phyloP scores from a whole-genome alignment of 2,113 vertebrate genomes.

The Otolemur garnettii region DNA sequence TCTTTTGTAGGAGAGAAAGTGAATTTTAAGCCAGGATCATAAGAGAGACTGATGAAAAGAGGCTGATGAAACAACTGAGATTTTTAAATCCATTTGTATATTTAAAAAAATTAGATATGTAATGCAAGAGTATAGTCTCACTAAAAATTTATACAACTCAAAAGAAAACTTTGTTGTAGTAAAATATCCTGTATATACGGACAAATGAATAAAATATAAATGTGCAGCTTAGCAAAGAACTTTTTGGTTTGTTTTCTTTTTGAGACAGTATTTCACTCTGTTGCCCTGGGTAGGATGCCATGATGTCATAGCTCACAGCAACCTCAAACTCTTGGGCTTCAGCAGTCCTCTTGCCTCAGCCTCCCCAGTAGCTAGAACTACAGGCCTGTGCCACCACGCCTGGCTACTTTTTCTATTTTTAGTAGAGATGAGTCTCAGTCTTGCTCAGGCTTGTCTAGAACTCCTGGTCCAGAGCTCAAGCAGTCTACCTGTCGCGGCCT shows the following conservation, averaged over 20 bases:
- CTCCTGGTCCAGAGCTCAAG: too few relatives aligned
- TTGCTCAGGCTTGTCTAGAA: too few relatives aligned
- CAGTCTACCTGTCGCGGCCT: too few relatives aligned
- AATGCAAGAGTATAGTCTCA: not conserved
- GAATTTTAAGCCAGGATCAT: not conserved
- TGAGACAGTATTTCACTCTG: not conserved
- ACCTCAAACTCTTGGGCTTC: not conserved
- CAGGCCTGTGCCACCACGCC: too few relatives aligned
- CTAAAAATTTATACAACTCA: not conserved
- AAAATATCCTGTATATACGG: not conserved
- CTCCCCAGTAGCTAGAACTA: too few relatives aligned
- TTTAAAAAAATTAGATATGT: not conserved
- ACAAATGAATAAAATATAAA: not conserved
- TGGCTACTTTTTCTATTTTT: too few relatives aligned
- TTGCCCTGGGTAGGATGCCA: not conserved
- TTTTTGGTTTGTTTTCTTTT: not conserved
- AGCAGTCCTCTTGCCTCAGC: too few relatives aligned
- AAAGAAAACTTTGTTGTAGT: not conserved
- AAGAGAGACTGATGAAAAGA: not conserved
- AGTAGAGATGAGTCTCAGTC: too few relatives aligned
- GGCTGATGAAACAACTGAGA: not conserved
- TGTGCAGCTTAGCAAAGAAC: not conserved
- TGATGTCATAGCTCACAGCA: not conserved
- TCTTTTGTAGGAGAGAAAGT: not conserved
- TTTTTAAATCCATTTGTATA: not conserved